A percentile compares a stretch with the other conserved stretches of the same genome.
phyloP scores from a whole-genome alignment of 2,113 vertebrate species.

The Paramisgurnus dabryanus region DNA sequence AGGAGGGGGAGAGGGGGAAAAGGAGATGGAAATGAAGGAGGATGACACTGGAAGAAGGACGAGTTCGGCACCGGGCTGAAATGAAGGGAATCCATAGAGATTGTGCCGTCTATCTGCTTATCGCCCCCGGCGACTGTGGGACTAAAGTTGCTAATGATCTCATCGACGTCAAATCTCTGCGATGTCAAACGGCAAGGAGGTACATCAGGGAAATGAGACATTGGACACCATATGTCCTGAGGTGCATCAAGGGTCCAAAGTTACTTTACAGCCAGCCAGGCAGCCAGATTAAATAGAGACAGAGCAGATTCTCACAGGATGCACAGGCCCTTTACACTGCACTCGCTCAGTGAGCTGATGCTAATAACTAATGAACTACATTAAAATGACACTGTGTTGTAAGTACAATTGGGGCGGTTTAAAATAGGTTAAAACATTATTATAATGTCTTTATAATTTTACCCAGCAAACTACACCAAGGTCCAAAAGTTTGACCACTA shows the following conservation, averaged over 20 bases:
- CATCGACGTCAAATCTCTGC: conserved; percentile 67
- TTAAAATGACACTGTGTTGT: conserved; percentile 30
- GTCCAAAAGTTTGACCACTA: no score
- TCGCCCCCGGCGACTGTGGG: conserved; percentile 63
- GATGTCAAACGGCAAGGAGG: conserved; percentile 66
- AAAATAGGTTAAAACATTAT: conserved; percentile 21
- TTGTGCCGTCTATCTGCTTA: conserved; percentile 61
- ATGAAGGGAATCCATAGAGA: conserved; percentile 62
- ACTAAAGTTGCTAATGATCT: conserved; percentile 76
- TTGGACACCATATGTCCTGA: conserved; percentile 67
- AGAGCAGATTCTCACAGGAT: conserved; percentile 53
- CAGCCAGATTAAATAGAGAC: conserved; percentile 63
- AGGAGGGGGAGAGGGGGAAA: conserved; percentile 23
- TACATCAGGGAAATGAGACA: conserved; percentile 77
- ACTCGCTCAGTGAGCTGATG: conserved; percentile 17
- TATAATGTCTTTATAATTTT: background rate
- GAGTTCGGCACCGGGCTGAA: conserved; percentile 50
- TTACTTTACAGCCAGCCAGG: conserved; percentile 63
- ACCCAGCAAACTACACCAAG: no score
- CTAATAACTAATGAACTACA: conserved; percentile 52
- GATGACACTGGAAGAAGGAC: conserved; percentile 44
- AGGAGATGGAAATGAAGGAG: conserved; percentile 33
- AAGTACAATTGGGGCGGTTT: background rate
- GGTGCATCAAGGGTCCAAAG: conserved; percentile 68
- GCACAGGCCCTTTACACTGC: conserved; percentile 19